phyloP scores from a whole-genome alignment of 2,888 invertebrate species.

The Synanthedon formicaeformis region DNA sequence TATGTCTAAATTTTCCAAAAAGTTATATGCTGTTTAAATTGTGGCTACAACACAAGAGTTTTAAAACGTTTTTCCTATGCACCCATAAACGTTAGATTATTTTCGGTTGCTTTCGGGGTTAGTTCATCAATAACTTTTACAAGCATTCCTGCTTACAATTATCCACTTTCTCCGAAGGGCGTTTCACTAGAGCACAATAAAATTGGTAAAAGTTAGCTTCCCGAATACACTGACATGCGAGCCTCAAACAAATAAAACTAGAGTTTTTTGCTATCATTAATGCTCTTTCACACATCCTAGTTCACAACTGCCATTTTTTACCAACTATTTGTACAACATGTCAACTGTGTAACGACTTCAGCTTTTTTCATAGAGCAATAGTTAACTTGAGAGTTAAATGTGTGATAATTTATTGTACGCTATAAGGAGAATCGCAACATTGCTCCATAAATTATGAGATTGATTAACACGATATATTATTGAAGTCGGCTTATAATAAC shows the following conservation, averaged over 20 bases:
- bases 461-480: slow-evolving; percentile 7
- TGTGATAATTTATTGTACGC: slow-evolving; percentile 18
- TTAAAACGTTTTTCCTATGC: too few relatives aligned
- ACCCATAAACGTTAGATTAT: too few relatives aligned
- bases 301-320: background rate
- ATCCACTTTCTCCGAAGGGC: background rate
- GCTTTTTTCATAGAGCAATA: background rate
- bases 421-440: slow-evolving; percentile 18
- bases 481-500: slow-evolving; percentile 33
- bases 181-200: background rate
- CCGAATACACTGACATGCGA: background rate
- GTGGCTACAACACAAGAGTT: too few relatives aligned
- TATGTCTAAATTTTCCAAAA: too few relatives aligned
- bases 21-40: too few relatives aligned
- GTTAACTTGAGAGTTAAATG: background rate
- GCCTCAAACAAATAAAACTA: background rate
- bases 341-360: background rate
- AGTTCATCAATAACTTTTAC: too few relatives aligned
- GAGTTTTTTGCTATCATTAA: background rate
- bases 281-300: background rate
- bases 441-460: background rate
- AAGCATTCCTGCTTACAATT: too few relatives aligned
- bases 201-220: too few relatives aligned
- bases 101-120: too few relatives aligned
- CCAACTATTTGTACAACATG: background rate